Evolutionary conservation across 2,888 invertebrate genomes (phyloP).

Genomic region (Acanthosepion esculentum): DNA sequence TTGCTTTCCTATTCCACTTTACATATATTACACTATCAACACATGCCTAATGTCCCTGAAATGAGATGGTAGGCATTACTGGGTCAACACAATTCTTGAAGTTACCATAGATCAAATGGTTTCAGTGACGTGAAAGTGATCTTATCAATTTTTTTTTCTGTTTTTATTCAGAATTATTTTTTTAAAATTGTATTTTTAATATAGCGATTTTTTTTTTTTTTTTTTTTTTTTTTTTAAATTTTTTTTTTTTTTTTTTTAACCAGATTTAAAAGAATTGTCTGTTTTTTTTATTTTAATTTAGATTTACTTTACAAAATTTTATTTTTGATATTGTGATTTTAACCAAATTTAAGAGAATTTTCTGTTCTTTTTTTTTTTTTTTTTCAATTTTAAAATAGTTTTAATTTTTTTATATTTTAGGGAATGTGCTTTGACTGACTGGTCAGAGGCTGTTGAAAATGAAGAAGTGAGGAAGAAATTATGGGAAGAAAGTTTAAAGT

Average conservation of each 20-base stretch:
- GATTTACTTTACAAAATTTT: background rate
- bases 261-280: background rate
- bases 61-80: too few relatives aligned
- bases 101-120: too few relatives aligned
- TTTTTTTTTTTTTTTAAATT: too few relatives aligned
- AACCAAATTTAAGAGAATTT: background rate
- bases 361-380: background rate
- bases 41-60: too few relatives aligned
- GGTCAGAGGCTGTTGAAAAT: slow-evolving; percentile 54
- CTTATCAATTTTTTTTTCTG: too few relatives aligned
- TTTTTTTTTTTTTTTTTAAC: too few relatives aligned
- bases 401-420: slow-evolving; percentile 54
- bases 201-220: background rate
- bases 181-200: too few relatives aligned
- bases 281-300: background rate
- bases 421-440: slow-evolving; percentile 60
- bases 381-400: too few relatives aligned
- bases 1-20: too few relatives aligned
- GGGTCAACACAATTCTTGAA: too few relatives aligned
- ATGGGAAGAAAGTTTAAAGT: slow-evolving; percentile 61
- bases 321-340: background rate
- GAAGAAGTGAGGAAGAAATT: slow-evolving; percentile 60
- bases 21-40: too few relatives aligned
- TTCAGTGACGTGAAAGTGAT: too few relatives aligned
- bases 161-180: background rate